These are phyloP conservation scores for Pelusios castaneus DNA, from an alignment of 2,113 vertebrate genomes.

Conservation along the genomic window DNA sequence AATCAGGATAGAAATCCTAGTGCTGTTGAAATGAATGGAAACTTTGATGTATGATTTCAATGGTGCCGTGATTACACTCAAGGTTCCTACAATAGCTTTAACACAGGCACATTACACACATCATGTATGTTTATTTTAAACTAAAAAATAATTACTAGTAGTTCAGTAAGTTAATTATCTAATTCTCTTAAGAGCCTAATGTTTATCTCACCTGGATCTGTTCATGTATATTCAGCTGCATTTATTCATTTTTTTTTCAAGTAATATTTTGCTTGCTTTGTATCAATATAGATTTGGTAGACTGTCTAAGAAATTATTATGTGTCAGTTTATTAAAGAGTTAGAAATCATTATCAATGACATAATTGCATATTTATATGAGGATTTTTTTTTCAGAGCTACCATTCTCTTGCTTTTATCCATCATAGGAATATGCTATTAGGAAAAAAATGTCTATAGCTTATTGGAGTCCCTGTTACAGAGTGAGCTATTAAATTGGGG, in stretches of 20 bases:
- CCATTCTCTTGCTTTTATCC: not conserved
- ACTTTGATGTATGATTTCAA: not conserved
- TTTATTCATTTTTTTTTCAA: not conserved
- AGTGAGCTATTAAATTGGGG: not conserved
- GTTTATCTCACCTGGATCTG: not conserved
- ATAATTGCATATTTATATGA: not conserved
- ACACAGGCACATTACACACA: not conserved
- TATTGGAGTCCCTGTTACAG: not conserved
- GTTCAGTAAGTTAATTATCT: not conserved
- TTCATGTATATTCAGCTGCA: not conserved
- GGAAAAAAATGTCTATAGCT: fast-evolving
- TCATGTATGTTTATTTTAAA: not conserved
- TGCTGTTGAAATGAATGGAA: not conserved
- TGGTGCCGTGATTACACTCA: not conserved
- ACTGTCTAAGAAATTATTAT: not conserved
- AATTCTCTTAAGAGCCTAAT: not conserved
- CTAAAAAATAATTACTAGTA: not conserved
- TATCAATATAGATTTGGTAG: not conserved
- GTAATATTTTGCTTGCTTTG: not conserved
- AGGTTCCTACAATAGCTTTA: not conserved
- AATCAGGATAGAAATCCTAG: not conserved
- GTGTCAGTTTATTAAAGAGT: not conserved
- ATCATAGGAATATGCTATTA: not conserved
- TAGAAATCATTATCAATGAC: not conserved
- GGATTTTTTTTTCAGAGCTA: not conserved